Evolutionary conservation across 1,140 invertebrate genomes (phyloP), one percentile per base, ranked within the genome.

Genomic region (Ptiloglossa arizonensis): DNA sequence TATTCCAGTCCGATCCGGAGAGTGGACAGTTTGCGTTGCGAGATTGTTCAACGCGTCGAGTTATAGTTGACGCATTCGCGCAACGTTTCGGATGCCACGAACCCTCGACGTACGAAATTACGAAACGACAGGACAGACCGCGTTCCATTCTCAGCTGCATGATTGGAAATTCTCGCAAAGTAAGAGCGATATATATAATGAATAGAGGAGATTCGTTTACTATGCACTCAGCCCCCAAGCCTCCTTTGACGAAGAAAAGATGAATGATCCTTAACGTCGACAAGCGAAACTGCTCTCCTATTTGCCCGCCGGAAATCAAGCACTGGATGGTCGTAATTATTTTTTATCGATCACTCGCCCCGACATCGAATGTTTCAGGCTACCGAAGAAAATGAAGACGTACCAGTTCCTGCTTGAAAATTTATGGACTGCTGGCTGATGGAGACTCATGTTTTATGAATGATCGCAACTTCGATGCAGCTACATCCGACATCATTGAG

Each of bases 361-460:
- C 27, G 1, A 41, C 38, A 48, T 72, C 38, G 74, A 86, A 83
- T 83, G 81, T 85, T 85, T 80, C 59, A 73, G 81, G 67, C 50
- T 77, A 50, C 72, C 60, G 68, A 73, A 62, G 85, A 87, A 86
- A 88, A 89, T 85, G 80, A 78, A 83, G 81, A 74, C 76, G 64
- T 68, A 72, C 69, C 80, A 79, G 68, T 83, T 79, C 52, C 86
- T 70, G 85, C 78, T 89, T 88, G 81, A 89, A 89, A 90, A 90
- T 90, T 90, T 90, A 90, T 89, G 71, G 86, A 87, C 67, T 79
- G 83, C 74, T 81, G 81, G 67, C 82, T 84, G 86, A 89, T 89
- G 84, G 88, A 88, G 85, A 86, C 88, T 90, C 89, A 90, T 90
- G 89, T 90, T 89, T 90, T 90, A 90, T 90, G 87, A 90, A 90